Evolutionary conservation across 2,797 vertebrate genomes (phyloP), one percentile per base, ranked within the genome.

Genomic region (Geotrypetes seraphini): DNA sequence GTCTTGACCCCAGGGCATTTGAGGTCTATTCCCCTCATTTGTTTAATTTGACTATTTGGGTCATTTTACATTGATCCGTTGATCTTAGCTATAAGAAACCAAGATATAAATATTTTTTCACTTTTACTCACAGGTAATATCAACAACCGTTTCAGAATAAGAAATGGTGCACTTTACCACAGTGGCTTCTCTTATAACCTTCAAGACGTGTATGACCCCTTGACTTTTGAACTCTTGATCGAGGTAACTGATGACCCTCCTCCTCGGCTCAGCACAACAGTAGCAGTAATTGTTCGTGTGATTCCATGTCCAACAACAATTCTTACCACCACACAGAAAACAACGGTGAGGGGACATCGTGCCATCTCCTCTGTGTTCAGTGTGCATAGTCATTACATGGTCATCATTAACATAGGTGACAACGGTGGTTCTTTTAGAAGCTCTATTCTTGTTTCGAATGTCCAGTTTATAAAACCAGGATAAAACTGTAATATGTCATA

Each of bases 121-220:
- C 16, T 8, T 57, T 19, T 51, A 18, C 14, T 54, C 35, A 21
- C 52, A 80, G 77, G 75, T 16, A 71, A 69, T 12, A 43, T 12
- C 25, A 55, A 60, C 30, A 47, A 19, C n/a, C 59, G 26, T 7
- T 78, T 80, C 50, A 32, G 16, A 15, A 28, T 72, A 50, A 40
- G 1, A 2, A 28, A 35, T 5, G 19, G 13, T 9, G 4, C 1
- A 1, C 32, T 77, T 31, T 25, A 58, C 15, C 39, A 60, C n/a
- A 48, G 31, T 3, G 9, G 22, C 12, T 42, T 49, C 22, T 32
- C 25, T 3, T 32, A 27, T 25, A 36, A 43, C 6, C 7, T 8
- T 2, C 24, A 40, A 5, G 61, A 57, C 16, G 26, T 52, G 12
- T 43, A 37, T 19, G 52, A 65, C 13, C 57, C 62, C 6, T 6